Evolutionary conservation across 2,113 vertebrate genomes (phyloP).

Genomic region (Pangasianodon gigas): DNA sequence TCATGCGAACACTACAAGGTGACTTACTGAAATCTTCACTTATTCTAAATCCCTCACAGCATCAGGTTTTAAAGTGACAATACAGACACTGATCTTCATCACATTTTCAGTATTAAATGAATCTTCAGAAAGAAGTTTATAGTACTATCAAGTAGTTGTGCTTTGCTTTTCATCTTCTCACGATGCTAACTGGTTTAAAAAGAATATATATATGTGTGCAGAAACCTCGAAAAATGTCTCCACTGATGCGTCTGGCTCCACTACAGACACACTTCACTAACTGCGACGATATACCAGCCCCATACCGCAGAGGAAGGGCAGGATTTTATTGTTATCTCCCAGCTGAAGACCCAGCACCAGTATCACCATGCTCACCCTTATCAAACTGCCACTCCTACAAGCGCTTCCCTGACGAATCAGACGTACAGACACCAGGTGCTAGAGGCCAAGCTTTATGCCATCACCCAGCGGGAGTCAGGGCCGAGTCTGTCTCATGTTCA

Average conservation of each 20-base stretch:
- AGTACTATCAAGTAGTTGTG: background rate
- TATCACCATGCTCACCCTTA: background rate
- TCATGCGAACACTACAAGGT: constrained; percentile 41
- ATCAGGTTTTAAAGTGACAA: background rate
- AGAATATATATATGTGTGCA: background rate
- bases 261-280: background rate
- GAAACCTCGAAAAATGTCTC: background rate
- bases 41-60: background rate
- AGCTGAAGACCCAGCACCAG: background rate
- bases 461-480: constrained; percentile 37
- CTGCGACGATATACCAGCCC: background rate
- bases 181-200: background rate
- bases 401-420: constrained; percentile 22
- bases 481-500: constrained; percentile 13
- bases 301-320: background rate
- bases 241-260: background rate
- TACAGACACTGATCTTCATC: background rate
- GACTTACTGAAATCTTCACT: constrained; percentile 32
- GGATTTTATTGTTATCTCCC: background rate
- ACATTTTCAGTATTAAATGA: background rate
- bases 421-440: constrained; percentile 22
- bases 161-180: background rate
- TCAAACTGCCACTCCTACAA: constrained; percentile 19
- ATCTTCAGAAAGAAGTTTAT: background rate
- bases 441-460: constrained; percentile 30